Percentiles rank a stretch among this genome's conserved stretches.
These are phyloP conservation scores for Seriola dumerili DNA, from an alignment of 2,113 vertebrate species.

Conservation along the genomic window DNA sequence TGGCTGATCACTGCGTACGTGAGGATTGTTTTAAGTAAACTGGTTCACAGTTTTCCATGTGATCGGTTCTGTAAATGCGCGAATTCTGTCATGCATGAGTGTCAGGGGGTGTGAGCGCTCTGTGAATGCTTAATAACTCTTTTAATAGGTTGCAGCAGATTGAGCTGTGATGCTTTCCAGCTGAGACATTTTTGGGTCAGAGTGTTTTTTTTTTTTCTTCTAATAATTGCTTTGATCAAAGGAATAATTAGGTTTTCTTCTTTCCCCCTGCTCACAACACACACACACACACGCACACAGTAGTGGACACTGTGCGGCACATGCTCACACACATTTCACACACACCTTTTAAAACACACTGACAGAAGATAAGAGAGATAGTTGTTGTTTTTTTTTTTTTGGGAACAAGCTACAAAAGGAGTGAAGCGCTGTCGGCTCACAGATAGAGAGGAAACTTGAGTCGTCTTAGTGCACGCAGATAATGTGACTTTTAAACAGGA, in stretches of 20 bases:
- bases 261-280: constrained; percentile 15
- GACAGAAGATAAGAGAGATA: constrained; percentile 18
- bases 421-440: constrained; percentile 40
- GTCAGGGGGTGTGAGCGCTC: constrained; percentile 18
- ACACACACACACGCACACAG: not conserved
- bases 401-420: constrained; percentile 16
- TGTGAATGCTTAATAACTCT: constrained; percentile 52
- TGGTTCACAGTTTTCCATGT: constrained; percentile 19
- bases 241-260: constrained; percentile 73
- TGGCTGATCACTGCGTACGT: not conserved
- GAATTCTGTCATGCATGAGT: constrained; percentile 42
- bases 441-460: constrained; percentile 21
- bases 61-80: constrained; percentile 34
- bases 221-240: constrained; percentile 79
- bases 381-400: not conserved
- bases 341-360: not conserved
- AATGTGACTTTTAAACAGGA: constrained; percentile 39
- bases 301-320: constrained; percentile 10
- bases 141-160: constrained; percentile 71
- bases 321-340: constrained; percentile 31
- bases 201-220: constrained; percentile 26
- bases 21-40: constrained; percentile 42
- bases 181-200: constrained; percentile 79
- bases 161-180: constrained; percentile 69
- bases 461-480: constrained; percentile 18